Evolutionary conservation across 1,140 invertebrate genomes (phyloP), one percentile per base, ranked within the genome.

Genomic region (Mactra quadrangularis): DNA sequence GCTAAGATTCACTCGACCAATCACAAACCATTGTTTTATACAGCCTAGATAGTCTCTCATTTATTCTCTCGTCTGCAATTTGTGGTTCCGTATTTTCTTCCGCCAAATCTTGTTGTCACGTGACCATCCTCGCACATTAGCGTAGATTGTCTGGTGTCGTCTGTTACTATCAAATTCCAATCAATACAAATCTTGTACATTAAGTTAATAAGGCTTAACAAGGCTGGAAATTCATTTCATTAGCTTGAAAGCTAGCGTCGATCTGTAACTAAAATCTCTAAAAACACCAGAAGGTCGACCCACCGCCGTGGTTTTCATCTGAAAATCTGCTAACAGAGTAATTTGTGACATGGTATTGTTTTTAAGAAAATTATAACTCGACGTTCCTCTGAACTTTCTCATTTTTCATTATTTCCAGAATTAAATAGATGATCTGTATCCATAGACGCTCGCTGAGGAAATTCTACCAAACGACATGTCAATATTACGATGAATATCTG

Each of bases 301-400:
- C 50, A 33, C 64, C 76, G 60, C 76, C 50, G 41, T 31, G 76
- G 47, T 64, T 68, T 52, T 68, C 45, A 45, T 78, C 64, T 78
- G 60, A 47, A 38, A 66, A 55, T 78, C 52, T 41, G 68, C 60
- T 53, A 66, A 68, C 38, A 41, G 76, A 59, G 53, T 78, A 78
- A 66, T 68, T 78, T 68, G 76, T 78, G 76, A 78, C 76, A 78
- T 55, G 76, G 76, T 68, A 78, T 78, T 78, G 76, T 78, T 78
- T 78, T 78, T 78, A 78, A 78, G 60, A 60, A 77, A 77, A 77
- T 77, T 77, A 64, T 64, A 77, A 55, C 57, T 68, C 76, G 27
- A 47, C 62, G 19, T 27, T 45, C 64, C 62, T 78, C 19, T 78
- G 76, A 78, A 64, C 64, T 68, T 62, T 68, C 55, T 60, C 72